Evolutionary conservation across 2,888 invertebrate species (phyloP), one percentile per base, ranked within the genome.

Genomic region (Dynastes maya): DNA sequence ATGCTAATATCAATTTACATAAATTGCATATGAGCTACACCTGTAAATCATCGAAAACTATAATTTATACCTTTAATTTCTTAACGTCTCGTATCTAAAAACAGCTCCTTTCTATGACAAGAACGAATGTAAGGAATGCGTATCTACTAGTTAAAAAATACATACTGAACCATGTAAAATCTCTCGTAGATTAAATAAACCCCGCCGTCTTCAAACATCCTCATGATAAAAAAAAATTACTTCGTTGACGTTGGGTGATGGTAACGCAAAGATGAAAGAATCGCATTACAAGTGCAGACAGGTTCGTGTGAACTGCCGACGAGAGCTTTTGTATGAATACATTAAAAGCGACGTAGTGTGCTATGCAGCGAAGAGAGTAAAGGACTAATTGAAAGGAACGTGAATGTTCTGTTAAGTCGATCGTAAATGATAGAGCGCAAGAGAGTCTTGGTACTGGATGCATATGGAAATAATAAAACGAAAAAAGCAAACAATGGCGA

Each of bases 381-480:
- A 68, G 68, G 68, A 51, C 68, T 68, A 68, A 68, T 68, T 68
- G 68, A 68, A 68, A 51, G 68, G 51, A 68, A 68, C 68, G 68
- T 68, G 51, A 68, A 68, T 53, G 68, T 51, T 68, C 68, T 68
- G 68, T 68, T 68, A 68, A 68, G 68, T 68, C 68, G 22, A 51
- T 51, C 51, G 68, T 68, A 68, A 68, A 68, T 68, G 68, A 68
- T 68, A 68, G 68, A 68, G 68, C 51, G 68, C 68, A 51, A 68
- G 51, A 29, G 29, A 51, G 27, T 68, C 51, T 51, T n/a, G 51
- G 68, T 29, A 51, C 51, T 51, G 27, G 27, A 51, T 51, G 51
- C 68, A 51, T 68, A 51, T 51, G 68, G 51, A 51, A 68, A 68
- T 68, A 68, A 68, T 68, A 68, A 68, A 68, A 68, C 68, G 68